Evolutionary conservation across 2,113 vertebrate genomes (phyloP).

Genomic region (Mus pahari): DNA sequence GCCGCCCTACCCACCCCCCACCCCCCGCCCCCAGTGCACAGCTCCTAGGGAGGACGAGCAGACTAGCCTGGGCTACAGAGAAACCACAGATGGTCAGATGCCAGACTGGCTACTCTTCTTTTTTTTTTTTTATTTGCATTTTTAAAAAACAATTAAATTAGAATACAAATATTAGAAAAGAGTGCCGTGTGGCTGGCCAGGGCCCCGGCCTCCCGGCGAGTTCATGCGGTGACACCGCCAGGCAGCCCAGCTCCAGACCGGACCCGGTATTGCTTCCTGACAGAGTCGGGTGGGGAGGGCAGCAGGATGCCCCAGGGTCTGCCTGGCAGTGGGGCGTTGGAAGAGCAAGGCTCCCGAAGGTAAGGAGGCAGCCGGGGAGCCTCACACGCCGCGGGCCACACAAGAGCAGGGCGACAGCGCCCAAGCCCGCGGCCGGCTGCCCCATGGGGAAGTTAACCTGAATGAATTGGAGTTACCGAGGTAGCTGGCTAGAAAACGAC

Average conservation of each 20-base stretch:
- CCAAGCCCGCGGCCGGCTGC: not conserved
- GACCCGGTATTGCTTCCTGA: constrained; percentile 86
- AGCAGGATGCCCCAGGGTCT: too few relatives aligned
- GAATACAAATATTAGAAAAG: constrained; percentile 87
- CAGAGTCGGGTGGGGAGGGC: not conserved
- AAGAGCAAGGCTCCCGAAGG: constrained; percentile 50
- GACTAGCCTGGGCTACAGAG: not conserved
- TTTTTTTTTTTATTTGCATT: constrained; percentile 81
- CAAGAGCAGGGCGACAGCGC: constrained; percentile 67
- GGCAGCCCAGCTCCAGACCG: constrained; percentile 63
- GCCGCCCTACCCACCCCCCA: too few relatives aligned
- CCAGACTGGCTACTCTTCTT: constrained; percentile 77
- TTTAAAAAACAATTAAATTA: constrained; percentile 90
- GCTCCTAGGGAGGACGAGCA: not conserved
- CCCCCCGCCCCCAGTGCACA: not conserved
- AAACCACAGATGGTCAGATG: constrained; percentile 59
- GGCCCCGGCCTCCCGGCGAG: constrained; percentile 63
- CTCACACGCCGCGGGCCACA: constrained; percentile 45
- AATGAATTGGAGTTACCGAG: constrained; percentile 91
- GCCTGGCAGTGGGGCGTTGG: constrained; percentile 20
- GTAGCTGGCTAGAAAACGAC: constrained; percentile 89
- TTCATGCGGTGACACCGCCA: constrained; percentile 44
- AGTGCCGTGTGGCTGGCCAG: constrained; percentile 64
- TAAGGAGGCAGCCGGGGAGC: constrained; percentile 8
- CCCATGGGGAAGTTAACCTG: constrained; percentile 87